Evolutionary conservation across 2,113 vertebrate species (phyloP), one percentile per base, ranked within the genome.

Genomic region (Hyla sarda): DNA sequence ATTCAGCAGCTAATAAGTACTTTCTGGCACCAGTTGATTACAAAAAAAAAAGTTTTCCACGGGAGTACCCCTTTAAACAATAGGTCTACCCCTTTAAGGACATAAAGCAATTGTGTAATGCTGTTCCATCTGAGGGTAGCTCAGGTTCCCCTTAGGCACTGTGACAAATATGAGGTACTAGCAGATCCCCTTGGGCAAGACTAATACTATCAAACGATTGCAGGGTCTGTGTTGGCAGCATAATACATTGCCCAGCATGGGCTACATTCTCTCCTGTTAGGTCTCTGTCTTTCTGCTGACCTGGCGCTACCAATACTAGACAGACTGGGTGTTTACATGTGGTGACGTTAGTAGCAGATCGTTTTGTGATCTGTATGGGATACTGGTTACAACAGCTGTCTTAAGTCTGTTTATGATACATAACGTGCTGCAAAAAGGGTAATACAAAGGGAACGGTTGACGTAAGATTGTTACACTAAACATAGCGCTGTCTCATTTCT

Each of bases 311-410:
- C 23, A 17, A 79, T 58, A 37, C 52, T 56, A 54, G 30, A 78
- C 75, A 78, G 75, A 58, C 48, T 78, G 30, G 52, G 37, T 60
- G 77, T 80, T 80, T 80, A 80, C 77, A 62, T 62, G n/a, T 62
- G 25, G 10, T 81, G 78, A 81, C 78, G 78, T 81, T 25, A 10
- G 78, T 81, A 81, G 60, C 78, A 81, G 78, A 32, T 81, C 78
- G 13, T 81, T 71, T 81, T 62, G 56, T 65, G 78, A 81, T 81
- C 78, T 62, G 56, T 81, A 45, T 30, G 78, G 78, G 78, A 65
- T 60, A 81, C 78, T 62, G 28, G 56, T 81, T 62, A 80, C 56
- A 45, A 65, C 78, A 81, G 78, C 78, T 81, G 78, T 81, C 78
- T 81, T 19, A 56, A 28, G 56, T 62, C 56, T 81, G 77, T 54